Conservation (phyloP, 2,113 vertebrate genomes). For the Pomatostomus ruficeps region DNA sequence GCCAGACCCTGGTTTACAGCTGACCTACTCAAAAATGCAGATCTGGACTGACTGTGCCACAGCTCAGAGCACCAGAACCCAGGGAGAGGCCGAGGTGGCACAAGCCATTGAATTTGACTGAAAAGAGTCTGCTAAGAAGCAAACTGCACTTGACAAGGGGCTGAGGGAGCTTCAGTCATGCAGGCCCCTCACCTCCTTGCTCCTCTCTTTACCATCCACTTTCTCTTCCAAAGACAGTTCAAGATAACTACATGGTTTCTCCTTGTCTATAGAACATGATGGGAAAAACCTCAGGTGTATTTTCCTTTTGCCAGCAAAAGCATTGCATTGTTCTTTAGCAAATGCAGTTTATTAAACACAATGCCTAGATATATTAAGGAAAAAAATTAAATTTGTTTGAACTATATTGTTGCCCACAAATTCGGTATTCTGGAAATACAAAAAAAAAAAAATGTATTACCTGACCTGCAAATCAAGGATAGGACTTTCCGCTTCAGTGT, state of each 20-base stretch:
- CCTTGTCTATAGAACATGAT: accelerated
- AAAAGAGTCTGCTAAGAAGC: not conserved
- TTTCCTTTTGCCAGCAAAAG: not conserved
- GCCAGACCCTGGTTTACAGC: not conserved
- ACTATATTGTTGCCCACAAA: not conserved
- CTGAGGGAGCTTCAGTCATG: not conserved
- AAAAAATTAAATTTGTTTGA: not conserved
- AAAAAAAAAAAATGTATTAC: not conserved
- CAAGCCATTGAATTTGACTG: not conserved
- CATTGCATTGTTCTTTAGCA: not conserved
- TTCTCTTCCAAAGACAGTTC: not conserved
- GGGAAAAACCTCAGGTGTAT: accelerated
- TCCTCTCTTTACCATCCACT: not conserved
- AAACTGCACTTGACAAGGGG: not conserved
- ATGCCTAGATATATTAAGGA: not conserved
- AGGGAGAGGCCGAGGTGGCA: not conserved
- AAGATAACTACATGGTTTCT: not conserved
- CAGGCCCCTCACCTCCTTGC: not conserved
- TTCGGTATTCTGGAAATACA: not conserved
- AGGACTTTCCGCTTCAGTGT: not conserved
- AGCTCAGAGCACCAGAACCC: not conserved
- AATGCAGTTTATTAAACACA: not conserved
- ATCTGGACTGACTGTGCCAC: not conserved
- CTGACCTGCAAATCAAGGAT: too few relatives aligned
- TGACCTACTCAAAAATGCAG: not conserved